Conservation (phyloP, 2,888 invertebrate species). For the Mythimna impura region DNA sequence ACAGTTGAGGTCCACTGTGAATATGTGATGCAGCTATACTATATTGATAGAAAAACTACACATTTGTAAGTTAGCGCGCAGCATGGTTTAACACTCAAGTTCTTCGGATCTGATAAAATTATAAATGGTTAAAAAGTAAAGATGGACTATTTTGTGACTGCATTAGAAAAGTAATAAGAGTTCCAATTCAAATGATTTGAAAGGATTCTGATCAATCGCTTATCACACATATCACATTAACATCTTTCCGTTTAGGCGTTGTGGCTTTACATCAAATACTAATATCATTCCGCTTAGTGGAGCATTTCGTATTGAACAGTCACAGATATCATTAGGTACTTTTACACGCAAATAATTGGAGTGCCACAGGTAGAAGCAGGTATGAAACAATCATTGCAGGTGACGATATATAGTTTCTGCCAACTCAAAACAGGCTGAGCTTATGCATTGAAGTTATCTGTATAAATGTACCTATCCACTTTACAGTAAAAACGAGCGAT, state of each 20-base stretch:
- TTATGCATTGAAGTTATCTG: neutral
- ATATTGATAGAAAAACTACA: neutral
- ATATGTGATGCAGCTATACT: neutral
- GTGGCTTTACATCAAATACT: neutral
- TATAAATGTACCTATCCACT: neutral
- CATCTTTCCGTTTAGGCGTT: neutral
- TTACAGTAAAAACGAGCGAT: neutral
- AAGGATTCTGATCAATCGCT: neutral
- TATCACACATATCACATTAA: neutral
- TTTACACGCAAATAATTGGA: neutral
- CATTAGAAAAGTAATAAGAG: neutral
- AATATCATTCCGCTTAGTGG: neutral
- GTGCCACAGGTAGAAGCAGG: neutral
- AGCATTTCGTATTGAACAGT: neutral
- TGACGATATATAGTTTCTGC: neutral
- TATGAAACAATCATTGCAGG: neutral
- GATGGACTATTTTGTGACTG: neutral
- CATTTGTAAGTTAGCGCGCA: neutral
- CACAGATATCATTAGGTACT: neutral
- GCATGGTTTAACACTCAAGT: neutral
- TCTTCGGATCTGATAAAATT: neutral
- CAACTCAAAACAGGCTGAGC: neutral
- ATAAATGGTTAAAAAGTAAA: neutral
- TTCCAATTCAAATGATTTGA: neutral
- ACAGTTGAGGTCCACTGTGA: constrained; percentile 7